These are phyloP conservation scores for Synanceia verrucosa DNA, from an alignment of 2,797 vertebrate species.

Conservation along the genomic window DNA sequence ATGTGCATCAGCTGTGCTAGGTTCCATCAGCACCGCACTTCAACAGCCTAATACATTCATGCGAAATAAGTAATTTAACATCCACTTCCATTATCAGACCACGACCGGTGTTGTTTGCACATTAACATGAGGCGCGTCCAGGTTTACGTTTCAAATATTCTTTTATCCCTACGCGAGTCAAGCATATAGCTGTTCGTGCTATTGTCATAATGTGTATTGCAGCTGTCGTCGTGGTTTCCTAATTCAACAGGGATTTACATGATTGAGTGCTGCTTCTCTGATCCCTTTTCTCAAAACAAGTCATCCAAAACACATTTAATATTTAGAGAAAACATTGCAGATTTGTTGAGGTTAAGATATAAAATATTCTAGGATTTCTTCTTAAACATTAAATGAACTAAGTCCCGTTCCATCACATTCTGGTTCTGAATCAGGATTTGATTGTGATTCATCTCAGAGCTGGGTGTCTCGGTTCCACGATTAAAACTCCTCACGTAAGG, in stretches of 20 bases:
- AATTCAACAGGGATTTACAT: constrained; percentile 67
- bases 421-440: too few relatives aligned
- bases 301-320: constrained; percentile 45
- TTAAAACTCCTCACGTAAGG: too few relatives aligned
- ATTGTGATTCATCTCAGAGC: too few relatives aligned
- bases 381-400: neutral
- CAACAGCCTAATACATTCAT: constrained; percentile 72
- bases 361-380: neutral
- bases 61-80: constrained; percentile 79
- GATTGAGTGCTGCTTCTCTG: constrained; percentile 62
- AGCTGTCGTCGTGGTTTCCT: constrained; percentile 60
- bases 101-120: constrained; percentile 75
- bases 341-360: neutral
- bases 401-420: too few relatives aligned
- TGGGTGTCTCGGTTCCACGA: too few relatives aligned
- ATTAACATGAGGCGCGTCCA: constrained; percentile 65
- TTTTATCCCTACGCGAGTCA: constrained; percentile 52
- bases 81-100: constrained; percentile 72
- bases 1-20: constrained; percentile 76
- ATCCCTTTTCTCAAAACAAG: constrained; percentile 54
- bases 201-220: constrained; percentile 67
- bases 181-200: constrained; percentile 58
- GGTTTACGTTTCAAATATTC: constrained; percentile 70
- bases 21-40: constrained; percentile 72
- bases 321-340: neutral